These are phyloP conservation scores for Drosophila parvula DNA, from an alignment of 1,140 invertebrate species.

Conservation along the genomic window DNA sequence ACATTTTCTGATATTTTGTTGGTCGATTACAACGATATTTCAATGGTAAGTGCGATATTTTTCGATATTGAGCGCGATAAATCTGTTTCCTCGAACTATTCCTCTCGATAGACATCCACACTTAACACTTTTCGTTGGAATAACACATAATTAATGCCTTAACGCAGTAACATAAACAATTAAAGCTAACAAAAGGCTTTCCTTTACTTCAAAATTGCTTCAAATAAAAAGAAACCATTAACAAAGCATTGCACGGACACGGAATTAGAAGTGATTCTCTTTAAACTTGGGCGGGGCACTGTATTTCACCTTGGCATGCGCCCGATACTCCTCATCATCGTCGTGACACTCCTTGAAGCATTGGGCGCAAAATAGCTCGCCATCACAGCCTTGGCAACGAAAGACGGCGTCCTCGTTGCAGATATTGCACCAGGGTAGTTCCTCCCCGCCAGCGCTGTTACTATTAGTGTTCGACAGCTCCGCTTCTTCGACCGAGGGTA, in stretches of 20 bases:
- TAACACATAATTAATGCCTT: neutral
- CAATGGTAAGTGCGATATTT: too few species aligned
- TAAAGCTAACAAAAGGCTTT: neutral
- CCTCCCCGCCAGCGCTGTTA: conserved; percentile 82
- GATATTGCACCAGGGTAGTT: conserved; percentile 91
- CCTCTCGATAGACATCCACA: neutral
- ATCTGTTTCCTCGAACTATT: too few species aligned
- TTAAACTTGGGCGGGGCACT: conserved; percentile 72
- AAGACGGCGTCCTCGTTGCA: conserved; percentile 90
- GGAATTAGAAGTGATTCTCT: conserved; percentile 71
- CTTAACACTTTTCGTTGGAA: neutral
- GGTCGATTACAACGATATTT: too few species aligned
- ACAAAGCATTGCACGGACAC: conserved; percentile 13
- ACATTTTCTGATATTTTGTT: too few species aligned
- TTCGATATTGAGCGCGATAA: neutral
- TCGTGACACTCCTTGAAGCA: conserved; percentile 87
- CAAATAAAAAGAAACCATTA: conserved; percentile 21
- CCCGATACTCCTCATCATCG: conserved; percentile 80
- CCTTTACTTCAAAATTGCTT: neutral
- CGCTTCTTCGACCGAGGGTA: conserved; percentile 64
- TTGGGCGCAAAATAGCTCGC: conserved; percentile 89
- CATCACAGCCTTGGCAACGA: conserved; percentile 88
- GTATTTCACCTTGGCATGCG: conserved; percentile 70
- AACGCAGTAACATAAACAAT: neutral
- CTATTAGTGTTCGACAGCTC: conserved; percentile 23